Evolutionary conservation across 2,797 vertebrate species (phyloP).

Genomic region (Glyptemys insculpta): DNA sequence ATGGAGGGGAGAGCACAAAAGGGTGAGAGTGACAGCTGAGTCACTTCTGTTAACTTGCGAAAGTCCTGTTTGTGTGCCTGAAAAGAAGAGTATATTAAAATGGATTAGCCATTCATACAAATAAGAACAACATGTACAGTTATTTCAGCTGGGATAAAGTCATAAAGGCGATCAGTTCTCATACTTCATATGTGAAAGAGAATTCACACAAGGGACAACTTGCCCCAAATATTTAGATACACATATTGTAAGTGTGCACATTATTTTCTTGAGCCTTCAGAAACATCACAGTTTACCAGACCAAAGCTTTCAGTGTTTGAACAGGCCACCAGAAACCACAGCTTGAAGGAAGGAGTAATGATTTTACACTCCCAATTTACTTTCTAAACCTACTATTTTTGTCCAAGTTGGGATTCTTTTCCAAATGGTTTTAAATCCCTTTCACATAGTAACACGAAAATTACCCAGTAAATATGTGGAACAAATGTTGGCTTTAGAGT

Average conservation of each 20-base stretch:
- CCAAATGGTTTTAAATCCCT: slow-evolving; percentile 10
- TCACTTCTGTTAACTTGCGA: slow-evolving; percentile 68
- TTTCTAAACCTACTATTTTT: slow-evolving; percentile 6
- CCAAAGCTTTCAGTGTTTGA: neutral
- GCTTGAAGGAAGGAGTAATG: slow-evolving; percentile 7
- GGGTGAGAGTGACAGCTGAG: slow-evolving; percentile 50
- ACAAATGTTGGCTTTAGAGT: neutral
- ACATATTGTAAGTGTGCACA: neutral
- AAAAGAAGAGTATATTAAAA: slow-evolving; percentile 67
- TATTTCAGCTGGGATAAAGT: slow-evolving; percentile 65
- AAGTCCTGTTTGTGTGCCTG: slow-evolving; percentile 68
- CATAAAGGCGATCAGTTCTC: slow-evolving; percentile 61
- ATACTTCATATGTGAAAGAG: slow-evolving; percentile 37
- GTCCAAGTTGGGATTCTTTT: slow-evolving; percentile 13
- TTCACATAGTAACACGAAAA: neutral
- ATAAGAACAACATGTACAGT: slow-evolving; percentile 71
- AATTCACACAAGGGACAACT: neutral
- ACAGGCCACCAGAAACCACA: slow-evolving; percentile 18
- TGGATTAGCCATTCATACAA: slow-evolving; percentile 75
- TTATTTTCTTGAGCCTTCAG: slow-evolving; percentile 40
- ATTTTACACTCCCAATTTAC: neutral
- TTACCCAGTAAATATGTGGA: neutral
- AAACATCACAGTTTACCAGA: neutral
- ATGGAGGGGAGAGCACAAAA: slow-evolving; percentile 1
- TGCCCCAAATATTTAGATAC: slow-evolving; percentile 46